phyloP scores from a whole-genome alignment of 92 coral and sea anemone species.

The Epizoanthus fatuus region DNA sequence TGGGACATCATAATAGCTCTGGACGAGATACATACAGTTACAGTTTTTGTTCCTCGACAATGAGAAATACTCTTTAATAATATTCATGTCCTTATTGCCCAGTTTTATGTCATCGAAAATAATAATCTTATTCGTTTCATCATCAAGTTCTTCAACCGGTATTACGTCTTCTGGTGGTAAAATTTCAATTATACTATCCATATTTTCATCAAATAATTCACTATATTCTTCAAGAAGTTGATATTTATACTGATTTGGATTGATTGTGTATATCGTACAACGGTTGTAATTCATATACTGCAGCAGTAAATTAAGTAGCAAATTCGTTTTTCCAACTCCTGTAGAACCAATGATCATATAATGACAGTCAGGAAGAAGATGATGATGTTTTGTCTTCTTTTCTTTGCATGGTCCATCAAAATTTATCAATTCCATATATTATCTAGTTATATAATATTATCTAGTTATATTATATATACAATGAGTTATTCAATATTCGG shows the following conservation, averaged over 20 bases:
- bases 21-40: background rate
- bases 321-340: constrained; percentile 27
- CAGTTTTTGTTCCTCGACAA: constrained; percentile 36
- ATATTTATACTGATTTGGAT: too few species aligned
- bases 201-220: background rate
- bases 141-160: constrained; percentile 37
- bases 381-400: constrained; percentile 26
- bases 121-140: constrained; percentile 17
- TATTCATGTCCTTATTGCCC: constrained; percentile 29
- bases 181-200: constrained; percentile 22
- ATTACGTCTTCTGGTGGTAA: constrained; percentile 27
- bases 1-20: background rate
- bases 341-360: constrained; percentile 28
- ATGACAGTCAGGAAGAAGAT: constrained; percentile 37
- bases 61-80: constrained; percentile 34
- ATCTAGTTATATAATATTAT: constrained; percentile 44
- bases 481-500: constrained; percentile 53
- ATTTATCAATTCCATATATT: constrained; percentile 4
- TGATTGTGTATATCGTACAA: too few species aligned
- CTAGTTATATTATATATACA: too few species aligned
- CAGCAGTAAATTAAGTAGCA: constrained; percentile 14
- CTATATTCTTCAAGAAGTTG: too few species aligned
- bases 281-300: constrained; percentile 32
- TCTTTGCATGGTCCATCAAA: background rate
- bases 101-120: constrained; percentile 42